Percentiles rank a stretch among this genome's conserved stretches.
Conservation (phyloP, 2,797 vertebrate genomes). For the Gallinago nigripennis region DNA sequence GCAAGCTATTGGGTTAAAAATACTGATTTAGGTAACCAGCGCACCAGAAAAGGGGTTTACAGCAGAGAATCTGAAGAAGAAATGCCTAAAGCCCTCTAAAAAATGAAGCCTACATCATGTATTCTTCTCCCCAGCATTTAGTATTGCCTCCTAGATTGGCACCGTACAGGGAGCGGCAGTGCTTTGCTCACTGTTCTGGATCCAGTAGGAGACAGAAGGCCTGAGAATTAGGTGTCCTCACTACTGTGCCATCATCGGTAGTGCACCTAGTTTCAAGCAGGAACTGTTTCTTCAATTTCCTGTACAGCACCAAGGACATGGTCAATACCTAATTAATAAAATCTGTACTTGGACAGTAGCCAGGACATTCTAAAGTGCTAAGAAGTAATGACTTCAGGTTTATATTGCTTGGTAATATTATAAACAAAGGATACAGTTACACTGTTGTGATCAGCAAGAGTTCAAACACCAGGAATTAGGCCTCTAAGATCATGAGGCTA, state of each 20-base stretch:
- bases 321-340: neutral
- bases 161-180: neutral
- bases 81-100: neutral
- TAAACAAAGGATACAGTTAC: neutral
- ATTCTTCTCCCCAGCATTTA: neutral
- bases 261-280: neutral
- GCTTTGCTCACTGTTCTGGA: neutral
- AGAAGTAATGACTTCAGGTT: neutral
- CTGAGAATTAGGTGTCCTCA: constrained; percentile 24
- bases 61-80: neutral
- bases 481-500: neutral
- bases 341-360: neutral
- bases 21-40: neutral
- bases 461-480: neutral
- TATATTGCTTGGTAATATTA: neutral
- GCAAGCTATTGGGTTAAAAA: neutral
- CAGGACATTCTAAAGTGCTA: neutral
- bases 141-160: neutral
- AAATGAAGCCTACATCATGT: neutral
- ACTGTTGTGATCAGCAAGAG: neutral
- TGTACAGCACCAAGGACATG: constrained; percentile 28
- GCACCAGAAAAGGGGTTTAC: neutral
- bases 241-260: neutral
- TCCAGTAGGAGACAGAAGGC: neutral
- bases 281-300: neutral